Base-by-base conservation (phyloP, 2,113 vertebrate genomes). In the Brachyhypopomus occidentalis region DNA sequence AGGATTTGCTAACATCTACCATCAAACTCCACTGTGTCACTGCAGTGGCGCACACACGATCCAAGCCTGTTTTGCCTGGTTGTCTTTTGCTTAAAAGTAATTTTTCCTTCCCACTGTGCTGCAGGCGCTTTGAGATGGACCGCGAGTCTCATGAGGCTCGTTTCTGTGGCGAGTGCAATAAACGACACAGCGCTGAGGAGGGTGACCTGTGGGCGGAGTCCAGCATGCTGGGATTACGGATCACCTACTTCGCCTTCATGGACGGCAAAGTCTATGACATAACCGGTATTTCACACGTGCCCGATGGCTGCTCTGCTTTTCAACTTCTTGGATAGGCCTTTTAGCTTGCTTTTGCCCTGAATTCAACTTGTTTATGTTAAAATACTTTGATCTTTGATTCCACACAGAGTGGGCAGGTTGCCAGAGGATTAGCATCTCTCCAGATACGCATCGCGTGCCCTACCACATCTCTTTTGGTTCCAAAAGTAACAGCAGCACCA, bases 191-290 rank as follows among this genome's bases (percentile, higher is more conserved):
- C 0, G 97, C 96, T 0, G 94, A 97, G 81, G 97, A 98, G 79
- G 97, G 97, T 0, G 96, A 98, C 88, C 92, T 99, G 81, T 99
- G 97, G 97, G 97, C 97, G 0, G 97, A 98, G 86, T 98, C 97
- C 52, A 97, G 96, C 87, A 95, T 99, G 95, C 87, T 98, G 82
- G 97, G 97, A 30, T 89, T 99, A 71, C 96, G 95, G 59, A 97
- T 99, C 90, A 98, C 97, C 12, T 99, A 96, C 88, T 95, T 97
- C 71, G 97, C 97, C 30, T 90, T 94, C 81, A 98, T 98, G 96
- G 96, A 96, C 2, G 95, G 96, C 22, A 96, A 95, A 72, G 93
- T 98, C 72, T 98, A 95, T 80, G 97, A 98, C 81, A 96, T 98
- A 76, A 98, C 97, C 84, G 97, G 97, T 97, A 91, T 45, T 58